These are phyloP conservation scores for Macropus fuliginosus DNA, from an alignment of 2,797 vertebrate genomes.

Conservation along the genomic window DNA sequence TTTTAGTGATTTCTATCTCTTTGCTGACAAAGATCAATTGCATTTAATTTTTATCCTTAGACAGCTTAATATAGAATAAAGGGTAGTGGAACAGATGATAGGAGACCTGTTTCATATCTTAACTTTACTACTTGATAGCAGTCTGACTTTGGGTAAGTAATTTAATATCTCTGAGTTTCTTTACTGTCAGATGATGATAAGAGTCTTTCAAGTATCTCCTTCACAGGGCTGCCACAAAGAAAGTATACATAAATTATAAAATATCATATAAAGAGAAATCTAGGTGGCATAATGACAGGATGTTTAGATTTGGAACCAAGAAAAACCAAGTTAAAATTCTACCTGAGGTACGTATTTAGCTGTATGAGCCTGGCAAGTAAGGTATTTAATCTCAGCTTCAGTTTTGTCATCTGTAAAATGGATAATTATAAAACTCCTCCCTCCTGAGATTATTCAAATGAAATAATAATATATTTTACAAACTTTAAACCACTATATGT, in stretches of 20 bases:
- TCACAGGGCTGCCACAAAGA: background rate
- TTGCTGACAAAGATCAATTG: background rate
- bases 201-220: background rate
- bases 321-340: background rate
- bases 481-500: background rate
- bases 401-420: background rate
- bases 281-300: background rate
- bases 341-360: too few relatives aligned
- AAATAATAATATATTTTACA: background rate
- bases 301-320: background rate
- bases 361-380: background rate
- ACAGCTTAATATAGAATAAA: too few relatives aligned
- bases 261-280: background rate
- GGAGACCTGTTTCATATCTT: too few relatives aligned
- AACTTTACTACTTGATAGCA: too few relatives aligned
- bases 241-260: too few relatives aligned
- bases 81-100: too few relatives aligned
- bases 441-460: background rate
- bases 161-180: background rate
- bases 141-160: too few relatives aligned
- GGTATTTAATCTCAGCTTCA: background rate
- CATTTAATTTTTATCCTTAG: background rate
- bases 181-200: background rate
- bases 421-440: background rate
- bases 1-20: too few relatives aligned